phyloP scores from a whole-genome alignment of 2,797 vertebrate genomes.

The Cynopterus sphinx region DNA sequence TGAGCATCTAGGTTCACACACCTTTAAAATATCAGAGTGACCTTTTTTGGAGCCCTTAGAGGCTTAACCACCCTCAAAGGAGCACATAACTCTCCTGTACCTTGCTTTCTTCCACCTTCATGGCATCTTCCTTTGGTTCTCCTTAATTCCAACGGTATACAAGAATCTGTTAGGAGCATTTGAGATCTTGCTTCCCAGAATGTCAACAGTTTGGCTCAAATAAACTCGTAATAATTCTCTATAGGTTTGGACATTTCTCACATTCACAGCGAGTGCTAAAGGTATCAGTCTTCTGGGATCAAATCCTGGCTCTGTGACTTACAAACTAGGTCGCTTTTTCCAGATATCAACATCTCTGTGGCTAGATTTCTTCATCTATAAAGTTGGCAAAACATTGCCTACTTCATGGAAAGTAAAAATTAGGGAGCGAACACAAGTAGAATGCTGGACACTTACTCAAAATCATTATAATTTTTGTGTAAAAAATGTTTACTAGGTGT shows the following conservation, averaged over 20 bases:
- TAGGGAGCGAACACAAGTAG: conserved; percentile 29
- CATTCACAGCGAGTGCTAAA: background rate
- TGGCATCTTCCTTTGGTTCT: background rate
- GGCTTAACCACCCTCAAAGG: background rate
- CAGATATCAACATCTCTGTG: conserved; percentile 11
- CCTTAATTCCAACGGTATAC: background rate
- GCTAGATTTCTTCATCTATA: background rate
- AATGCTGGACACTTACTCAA: background rate
- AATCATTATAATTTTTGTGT: conserved; percentile 17
- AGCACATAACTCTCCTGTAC: background rate
- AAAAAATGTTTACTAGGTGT: conserved; percentile 12
- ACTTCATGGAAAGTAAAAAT: conserved; percentile 33
- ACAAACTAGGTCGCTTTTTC: background rate
- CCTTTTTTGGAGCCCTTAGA: background rate
- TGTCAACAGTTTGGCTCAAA: background rate
- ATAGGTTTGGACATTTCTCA: background rate
- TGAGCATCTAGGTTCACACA: background rate
- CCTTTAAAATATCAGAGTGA: background rate
- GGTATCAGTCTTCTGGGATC: background rate
- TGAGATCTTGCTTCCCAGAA: background rate
- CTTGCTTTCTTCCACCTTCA: background rate
- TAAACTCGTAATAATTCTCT: background rate
- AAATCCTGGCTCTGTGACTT: background rate
- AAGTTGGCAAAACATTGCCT: background rate
- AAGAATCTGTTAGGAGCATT: background rate